phyloP scores from a whole-genome alignment of 2,888 invertebrate genomes.

The Plagiodera versicolora region DNA sequence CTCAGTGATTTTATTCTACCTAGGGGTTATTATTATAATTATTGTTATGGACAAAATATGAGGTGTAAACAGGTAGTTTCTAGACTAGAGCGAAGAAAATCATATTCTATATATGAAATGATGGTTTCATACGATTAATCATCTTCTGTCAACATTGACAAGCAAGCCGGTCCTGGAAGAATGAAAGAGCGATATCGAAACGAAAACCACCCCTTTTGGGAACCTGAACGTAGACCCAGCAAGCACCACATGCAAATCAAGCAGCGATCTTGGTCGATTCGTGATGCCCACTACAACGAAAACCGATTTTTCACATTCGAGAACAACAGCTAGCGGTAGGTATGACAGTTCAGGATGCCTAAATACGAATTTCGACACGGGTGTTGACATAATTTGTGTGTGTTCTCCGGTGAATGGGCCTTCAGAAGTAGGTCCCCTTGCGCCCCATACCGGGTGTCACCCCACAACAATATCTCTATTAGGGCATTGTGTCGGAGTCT shows the following conservation, averaged over 20 bases:
- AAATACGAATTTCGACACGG: constrained; percentile 32
- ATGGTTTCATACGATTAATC: no score
- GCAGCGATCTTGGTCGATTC: constrained; percentile 4
- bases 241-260: neutral
- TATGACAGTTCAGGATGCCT: constrained; percentile 27
- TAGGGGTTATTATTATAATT: no score
- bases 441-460: constrained; percentile 41
- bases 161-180: no score
- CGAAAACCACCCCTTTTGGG: neutral
- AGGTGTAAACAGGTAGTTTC: no score
- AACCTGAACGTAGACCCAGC: neutral
- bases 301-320: constrained; percentile 27
- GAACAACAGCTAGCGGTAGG: constrained; percentile 25
- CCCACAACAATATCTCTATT: constrained; percentile 53
- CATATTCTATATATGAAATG: no score
- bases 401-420: constrained; percentile 16
- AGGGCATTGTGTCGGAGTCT: constrained; percentile 46
- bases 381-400: constrained; percentile 32
- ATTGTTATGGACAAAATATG: no score
- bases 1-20: no score
- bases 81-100: no score
- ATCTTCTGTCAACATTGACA: no score
- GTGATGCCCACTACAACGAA: neutral
- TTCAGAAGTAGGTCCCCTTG: constrained; percentile 22
- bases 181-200: no score